Evolutionary conservation across 2,113 vertebrate species (phyloP), one percentile per base, ranked within the genome.

Genomic region (Numenius arquata): DNA sequence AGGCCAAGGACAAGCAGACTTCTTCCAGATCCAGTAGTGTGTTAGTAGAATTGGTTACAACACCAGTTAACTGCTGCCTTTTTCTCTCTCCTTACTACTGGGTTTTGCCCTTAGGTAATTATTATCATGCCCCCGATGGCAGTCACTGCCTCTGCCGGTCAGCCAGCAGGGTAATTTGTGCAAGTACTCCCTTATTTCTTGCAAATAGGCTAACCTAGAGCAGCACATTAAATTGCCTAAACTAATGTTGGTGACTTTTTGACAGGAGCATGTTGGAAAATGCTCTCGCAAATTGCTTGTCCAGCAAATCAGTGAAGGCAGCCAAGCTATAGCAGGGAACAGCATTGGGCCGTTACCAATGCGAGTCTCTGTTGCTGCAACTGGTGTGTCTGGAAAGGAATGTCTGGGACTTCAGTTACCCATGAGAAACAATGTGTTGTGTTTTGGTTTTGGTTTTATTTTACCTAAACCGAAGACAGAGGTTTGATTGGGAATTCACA

Each of bases 101-200:
- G 3, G 36, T 91, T 89, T 84, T 92, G 40, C 17, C 34, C 13
- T 71, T 68, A 65, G 36, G 26, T 94, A 25, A 65, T 91, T 55
- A 29, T 48, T 70, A 1, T 11, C 12, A 1, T 75, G 27, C 7
- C 47, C 23, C 27, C 0, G 0, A 0, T 77, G 47, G 27, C 76
- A 87, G 55, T 68, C 26, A 36, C 40, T 83, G 29, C 48, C 27
- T 83, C 25, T 65, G 58, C 48, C 6, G 1, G 25, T 63, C 2
- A 3, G 16, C 27, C 59, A 7, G 50, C 80, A 52, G 52, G 52
- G 12, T 89, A 27, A 30, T 71, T 63, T 43, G 2, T 55, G 1
- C 2, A 6, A 45, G 3, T 90, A 12, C 9, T 89, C 17, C n/a
- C 43, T 80, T 79, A 16, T 55, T 40, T 90, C 55, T 65, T 85